A percentile compares a stretch with the other conserved stretches of the same genome.
These are phyloP conservation scores for Ethmia dodecea DNA, from an alignment of 2,888 invertebrate species.

Conservation along the genomic window DNA sequence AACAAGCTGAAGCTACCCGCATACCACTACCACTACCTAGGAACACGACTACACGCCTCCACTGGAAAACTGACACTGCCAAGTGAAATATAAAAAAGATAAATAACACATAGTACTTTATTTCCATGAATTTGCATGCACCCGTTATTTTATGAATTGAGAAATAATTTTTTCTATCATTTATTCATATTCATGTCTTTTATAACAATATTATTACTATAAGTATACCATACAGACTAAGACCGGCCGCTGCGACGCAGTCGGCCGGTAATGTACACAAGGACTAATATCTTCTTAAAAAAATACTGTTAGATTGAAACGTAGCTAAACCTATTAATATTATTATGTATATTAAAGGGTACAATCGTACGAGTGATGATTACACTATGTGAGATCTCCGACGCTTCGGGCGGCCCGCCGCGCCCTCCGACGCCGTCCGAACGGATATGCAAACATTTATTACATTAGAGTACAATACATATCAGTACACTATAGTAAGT, in stretches of 20 bases:
- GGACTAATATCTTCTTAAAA: slow-evolving; percentile 78
- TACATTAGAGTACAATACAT: slow-evolving; percentile 56
- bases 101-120: slow-evolving; percentile 72
- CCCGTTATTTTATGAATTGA: slow-evolving; percentile 74
- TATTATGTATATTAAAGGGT: slow-evolving; percentile 71
- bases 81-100: slow-evolving; percentile 76
- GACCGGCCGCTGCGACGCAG: slow-evolving; percentile 56
- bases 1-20: slow-evolving; percentile 37
- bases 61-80: slow-evolving; percentile 70
- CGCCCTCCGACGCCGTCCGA: slow-evolving; percentile 67
- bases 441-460: slow-evolving; percentile 73
- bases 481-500: slow-evolving; percentile 66
- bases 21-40: slow-evolving; percentile 28
- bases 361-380: slow-evolving; percentile 72
- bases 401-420: slow-evolving; percentile 67
- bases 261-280: slow-evolving; percentile 69
- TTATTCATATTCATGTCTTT: slow-evolving; percentile 73
- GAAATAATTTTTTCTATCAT: slow-evolving; percentile 71
- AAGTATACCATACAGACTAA: slow-evolving; percentile 71
- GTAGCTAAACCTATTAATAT: slow-evolving; percentile 67
- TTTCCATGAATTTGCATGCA: slow-evolving; percentile 74
- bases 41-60: slow-evolving; percentile 35
- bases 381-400: slow-evolving; percentile 75
- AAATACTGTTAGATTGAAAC: slow-evolving; percentile 78
- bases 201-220: slow-evolving; percentile 57